phyloP scores from a whole-genome alignment of 2,888 invertebrate genomes.

The Lepetodrilus schrolli region DNA sequence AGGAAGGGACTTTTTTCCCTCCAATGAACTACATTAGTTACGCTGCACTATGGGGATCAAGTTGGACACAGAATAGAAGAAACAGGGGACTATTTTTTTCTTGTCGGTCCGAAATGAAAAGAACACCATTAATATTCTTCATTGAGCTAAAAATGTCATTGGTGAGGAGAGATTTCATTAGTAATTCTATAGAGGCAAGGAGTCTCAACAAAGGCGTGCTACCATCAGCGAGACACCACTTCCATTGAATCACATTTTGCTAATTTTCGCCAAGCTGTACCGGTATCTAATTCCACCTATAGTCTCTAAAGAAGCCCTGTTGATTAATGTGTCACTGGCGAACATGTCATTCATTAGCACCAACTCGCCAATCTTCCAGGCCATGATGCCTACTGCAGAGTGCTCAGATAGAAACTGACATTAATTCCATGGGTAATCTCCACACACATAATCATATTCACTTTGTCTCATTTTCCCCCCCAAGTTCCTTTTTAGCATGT shows the following conservation, averaged over 20 bases:
- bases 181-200: conserved; percentile 14
- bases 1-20: not conserved
- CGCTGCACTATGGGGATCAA: conserved; percentile 19
- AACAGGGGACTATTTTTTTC: conserved; percentile 15
- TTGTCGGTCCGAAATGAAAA: conserved; percentile 22
- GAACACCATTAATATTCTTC: conserved; percentile 27
- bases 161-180: conserved; percentile 20
- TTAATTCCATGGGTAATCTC: conserved; percentile 17
- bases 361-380: not conserved
- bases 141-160: conserved; percentile 26
- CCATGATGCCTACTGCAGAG: not conserved
- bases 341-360: conserved; percentile 10
- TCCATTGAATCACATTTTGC: conserved; percentile 21
- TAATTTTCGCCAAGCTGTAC: conserved; percentile 22
- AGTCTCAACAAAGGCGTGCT: conserved; percentile 3
- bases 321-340: conserved; percentile 19
- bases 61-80: conserved; percentile 7
- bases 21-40: conserved; percentile 3
- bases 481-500: not conserved
- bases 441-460: conserved; percentile 21
- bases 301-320: conserved; percentile 24
- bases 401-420: conserved; percentile 14
- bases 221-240: not conserved
- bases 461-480: conserved; percentile 14
- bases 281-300: conserved; percentile 23